Evolutionary conservation across 2,797 vertebrate genomes (phyloP).

Genomic region (Coendou prehensilis): DNA sequence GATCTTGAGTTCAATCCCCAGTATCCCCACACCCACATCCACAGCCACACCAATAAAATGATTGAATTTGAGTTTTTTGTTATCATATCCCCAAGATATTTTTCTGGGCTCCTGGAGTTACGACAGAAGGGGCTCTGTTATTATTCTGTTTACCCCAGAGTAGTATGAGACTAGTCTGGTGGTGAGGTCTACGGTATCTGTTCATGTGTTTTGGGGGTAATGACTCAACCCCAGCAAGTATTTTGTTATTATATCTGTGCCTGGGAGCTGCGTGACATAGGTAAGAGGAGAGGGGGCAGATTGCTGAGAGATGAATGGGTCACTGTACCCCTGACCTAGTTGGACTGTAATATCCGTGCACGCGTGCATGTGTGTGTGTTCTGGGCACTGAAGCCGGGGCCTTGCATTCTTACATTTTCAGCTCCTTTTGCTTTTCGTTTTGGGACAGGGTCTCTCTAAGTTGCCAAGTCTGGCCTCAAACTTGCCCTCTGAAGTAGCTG

Average conservation of each 20-base stretch:
- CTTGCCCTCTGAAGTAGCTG: neutral
- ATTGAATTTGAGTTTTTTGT: conserved; percentile 39
- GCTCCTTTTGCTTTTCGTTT: neutral
- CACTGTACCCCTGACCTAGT: neutral
- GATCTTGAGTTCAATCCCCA: neutral
- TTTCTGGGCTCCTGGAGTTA: conserved; percentile 31
- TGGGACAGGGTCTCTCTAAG: neutral
- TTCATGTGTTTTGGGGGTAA: conserved; percentile 38
- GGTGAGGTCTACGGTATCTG: neutral
- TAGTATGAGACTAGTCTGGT: neutral
- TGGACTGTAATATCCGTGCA: neutral
- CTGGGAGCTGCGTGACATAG: neutral
- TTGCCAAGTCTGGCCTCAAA: neutral
- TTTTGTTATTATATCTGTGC: conserved; percentile 1
- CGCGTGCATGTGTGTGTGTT: neutral
- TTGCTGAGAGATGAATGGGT: neutral
- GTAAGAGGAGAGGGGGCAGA: neutral
- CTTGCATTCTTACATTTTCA: neutral
- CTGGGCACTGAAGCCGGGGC: neutral
- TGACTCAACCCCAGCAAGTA: neutral
- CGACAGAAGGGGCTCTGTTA: neutral
- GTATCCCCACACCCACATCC: neutral
- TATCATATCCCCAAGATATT: neutral
- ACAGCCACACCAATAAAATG: neutral
- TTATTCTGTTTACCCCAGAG: neutral